Conservation (phyloP, 2,888 invertebrate genomes). For the Clostera curtula region DNA sequence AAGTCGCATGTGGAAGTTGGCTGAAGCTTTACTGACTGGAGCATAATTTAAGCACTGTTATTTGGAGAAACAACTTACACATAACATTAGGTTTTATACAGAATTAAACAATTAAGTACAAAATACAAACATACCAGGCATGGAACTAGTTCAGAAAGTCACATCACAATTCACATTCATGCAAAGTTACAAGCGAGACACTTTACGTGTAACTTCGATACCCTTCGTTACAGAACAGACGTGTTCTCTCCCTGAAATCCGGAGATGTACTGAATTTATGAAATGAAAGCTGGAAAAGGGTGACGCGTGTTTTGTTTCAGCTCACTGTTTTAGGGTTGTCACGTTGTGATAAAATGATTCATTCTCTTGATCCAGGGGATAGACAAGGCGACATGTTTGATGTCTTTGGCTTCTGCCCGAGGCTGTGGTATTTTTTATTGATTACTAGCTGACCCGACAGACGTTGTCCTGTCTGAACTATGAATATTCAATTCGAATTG, state of each 20-base stretch:
- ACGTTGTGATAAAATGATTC: not conserved
- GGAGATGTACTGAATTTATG: slow-evolving; percentile 14
- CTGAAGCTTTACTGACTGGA: no score
- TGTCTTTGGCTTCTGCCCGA: no score
- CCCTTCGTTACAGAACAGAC: slow-evolving; percentile 5
- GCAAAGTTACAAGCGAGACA: not conserved
- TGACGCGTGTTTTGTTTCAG: not conserved
- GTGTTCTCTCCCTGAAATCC: slow-evolving; percentile 7
- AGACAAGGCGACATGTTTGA: no score
- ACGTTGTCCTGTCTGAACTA: no score
- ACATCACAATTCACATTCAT: slow-evolving; percentile 23
- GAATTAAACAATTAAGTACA: not conserved
- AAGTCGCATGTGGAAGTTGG: no score
- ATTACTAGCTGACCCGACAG: no score
- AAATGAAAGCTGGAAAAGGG: slow-evolving; percentile 4
- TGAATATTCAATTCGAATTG: no score
- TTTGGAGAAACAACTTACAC: not conserved
- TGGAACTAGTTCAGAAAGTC: slow-evolving; percentile 19
- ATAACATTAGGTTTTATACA: not conserved
- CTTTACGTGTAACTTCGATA: not conserved
- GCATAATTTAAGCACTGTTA: no score
- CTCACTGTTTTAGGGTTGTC: not conserved
- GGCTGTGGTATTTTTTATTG: no score
- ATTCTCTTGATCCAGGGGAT: no score
- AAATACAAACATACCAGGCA: slow-evolving; percentile 30